Conservation (phyloP, 2,888 invertebrate species). For the Drosophila colorata region DNA sequence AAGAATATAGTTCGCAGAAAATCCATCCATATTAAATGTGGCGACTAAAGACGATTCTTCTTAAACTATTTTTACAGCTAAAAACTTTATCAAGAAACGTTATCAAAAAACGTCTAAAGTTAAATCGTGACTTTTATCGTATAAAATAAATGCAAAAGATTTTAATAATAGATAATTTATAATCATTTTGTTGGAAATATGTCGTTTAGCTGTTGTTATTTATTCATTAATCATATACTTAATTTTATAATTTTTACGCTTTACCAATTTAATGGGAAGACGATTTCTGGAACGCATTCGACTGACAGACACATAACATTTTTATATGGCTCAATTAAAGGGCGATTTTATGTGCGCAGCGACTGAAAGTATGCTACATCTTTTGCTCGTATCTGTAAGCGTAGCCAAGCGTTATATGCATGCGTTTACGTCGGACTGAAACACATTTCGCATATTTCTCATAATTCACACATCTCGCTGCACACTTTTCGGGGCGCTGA, state of each 20-base stretch:
- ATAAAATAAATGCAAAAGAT: no score
- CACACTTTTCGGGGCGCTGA: conserved; percentile 40
- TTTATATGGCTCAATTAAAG: conserved; percentile 39
- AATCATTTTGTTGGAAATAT: no score
- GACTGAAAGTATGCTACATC: conserved; percentile 19
- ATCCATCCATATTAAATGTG: no score
- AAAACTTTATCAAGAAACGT: no score
- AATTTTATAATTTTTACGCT: background rate
- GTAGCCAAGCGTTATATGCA: conserved; percentile 34
- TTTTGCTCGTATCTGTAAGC: conserved; percentile 11
- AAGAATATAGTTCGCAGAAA: no score
- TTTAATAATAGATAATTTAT: no score
- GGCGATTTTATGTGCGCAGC: conserved; percentile 46
- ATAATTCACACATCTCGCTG: conserved; percentile 43
- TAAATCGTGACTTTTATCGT: no score
- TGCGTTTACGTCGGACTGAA: conserved; percentile 23
- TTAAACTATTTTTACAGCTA: no score
- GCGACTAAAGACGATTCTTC: no score
- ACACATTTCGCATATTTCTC: conserved; percentile 28
- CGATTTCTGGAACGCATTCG: conserved; percentile 8
- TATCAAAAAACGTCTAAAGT: no score
- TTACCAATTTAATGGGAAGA: conserved; percentile 8
- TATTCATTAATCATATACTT: no score
- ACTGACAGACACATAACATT: conserved; percentile 36
- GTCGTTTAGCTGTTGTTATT: no score